phyloP scores from a whole-genome alignment of 2,888 invertebrate genomes.

The Euzetes globulus region DNA sequence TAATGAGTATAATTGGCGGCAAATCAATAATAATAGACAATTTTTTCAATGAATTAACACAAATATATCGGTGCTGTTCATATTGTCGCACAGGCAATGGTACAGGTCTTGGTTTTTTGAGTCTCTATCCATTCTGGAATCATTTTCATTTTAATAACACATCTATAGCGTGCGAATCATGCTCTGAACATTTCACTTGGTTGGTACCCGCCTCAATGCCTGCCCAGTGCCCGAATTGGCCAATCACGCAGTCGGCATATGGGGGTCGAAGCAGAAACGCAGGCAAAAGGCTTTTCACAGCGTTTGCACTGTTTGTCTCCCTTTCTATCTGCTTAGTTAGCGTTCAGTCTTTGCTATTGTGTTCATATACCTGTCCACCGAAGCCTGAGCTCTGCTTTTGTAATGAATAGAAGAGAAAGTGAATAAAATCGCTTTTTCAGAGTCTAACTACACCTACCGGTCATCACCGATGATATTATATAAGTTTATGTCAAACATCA shows the following conservation, averaged over 20 bases:
- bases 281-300: not conserved
- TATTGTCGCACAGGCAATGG: not conserved
- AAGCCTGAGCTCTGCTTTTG: not conserved
- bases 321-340: not conserved
- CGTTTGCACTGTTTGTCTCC: not conserved
- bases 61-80: not conserved
- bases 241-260: not conserved
- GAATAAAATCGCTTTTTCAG: not conserved
- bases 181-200: slow-evolving; percentile 20
- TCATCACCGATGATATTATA: slow-evolving; percentile 12
- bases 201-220: not conserved
- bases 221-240: not conserved
- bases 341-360: not conserved
- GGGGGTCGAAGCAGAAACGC: not conserved
- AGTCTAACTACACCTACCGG: slow-evolving; percentile 26
- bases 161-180: slow-evolving; percentile 30
- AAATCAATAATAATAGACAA: slow-evolving; percentile 9
- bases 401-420: not conserved
- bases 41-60: not conserved
- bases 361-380: slow-evolving; percentile 1
- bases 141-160: slow-evolving; percentile 35
- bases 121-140: slow-evolving; percentile 16
- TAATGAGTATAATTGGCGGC: not conserved
- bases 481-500: not conserved
- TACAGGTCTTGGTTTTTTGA: slow-evolving; percentile 21